These are phyloP conservation scores for Caenorhabditis sp. DNA, from an alignment of 2,888 invertebrate species.

Conservation along the genomic window DNA sequence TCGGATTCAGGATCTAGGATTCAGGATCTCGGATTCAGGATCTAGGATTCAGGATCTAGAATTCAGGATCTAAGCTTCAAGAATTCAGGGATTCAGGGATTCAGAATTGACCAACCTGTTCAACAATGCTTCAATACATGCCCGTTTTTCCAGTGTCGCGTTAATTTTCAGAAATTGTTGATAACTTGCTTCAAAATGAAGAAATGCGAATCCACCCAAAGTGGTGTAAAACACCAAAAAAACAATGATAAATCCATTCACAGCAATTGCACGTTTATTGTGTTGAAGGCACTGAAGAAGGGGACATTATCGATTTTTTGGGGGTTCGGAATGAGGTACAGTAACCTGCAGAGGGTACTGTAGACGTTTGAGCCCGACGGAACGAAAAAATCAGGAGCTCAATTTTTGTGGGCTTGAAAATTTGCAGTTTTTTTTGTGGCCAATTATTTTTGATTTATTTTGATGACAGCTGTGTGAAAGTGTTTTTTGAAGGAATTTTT, in stretches of 20 bases:
- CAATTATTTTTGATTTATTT: neutral
- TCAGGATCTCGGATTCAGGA: too few species aligned
- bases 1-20: too few species aligned
- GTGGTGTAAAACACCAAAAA: conserved; percentile 61
- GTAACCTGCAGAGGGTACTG: too few species aligned
- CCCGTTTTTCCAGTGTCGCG: conserved; percentile 40
- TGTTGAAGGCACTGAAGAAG: conserved; percentile 52
- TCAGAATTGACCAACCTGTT: conserved; percentile 14
- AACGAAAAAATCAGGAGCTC: too few species aligned
- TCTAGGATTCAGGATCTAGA: too few species aligned
- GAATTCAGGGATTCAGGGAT: neutral
- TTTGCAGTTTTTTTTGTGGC: too few species aligned
- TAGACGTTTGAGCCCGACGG: too few species aligned
- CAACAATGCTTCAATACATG: conserved; percentile 44
- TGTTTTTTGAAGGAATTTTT: too few species aligned
- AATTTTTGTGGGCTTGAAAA: too few species aligned
- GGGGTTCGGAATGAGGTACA: too few species aligned
- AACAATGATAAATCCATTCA: conserved; percentile 51
- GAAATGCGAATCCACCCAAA: conserved; percentile 65
- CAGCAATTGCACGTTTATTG: conserved; percentile 48
- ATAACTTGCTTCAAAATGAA: conserved; percentile 60
- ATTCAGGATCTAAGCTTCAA: too few species aligned
- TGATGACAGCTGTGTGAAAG: neutral
- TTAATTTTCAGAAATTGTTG: conserved; percentile 50
- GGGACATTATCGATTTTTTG: too few species aligned